These are phyloP conservation scores for Hypercompe scribonia DNA, from an alignment of 2,888 invertebrate species.

Conservation along the genomic window DNA sequence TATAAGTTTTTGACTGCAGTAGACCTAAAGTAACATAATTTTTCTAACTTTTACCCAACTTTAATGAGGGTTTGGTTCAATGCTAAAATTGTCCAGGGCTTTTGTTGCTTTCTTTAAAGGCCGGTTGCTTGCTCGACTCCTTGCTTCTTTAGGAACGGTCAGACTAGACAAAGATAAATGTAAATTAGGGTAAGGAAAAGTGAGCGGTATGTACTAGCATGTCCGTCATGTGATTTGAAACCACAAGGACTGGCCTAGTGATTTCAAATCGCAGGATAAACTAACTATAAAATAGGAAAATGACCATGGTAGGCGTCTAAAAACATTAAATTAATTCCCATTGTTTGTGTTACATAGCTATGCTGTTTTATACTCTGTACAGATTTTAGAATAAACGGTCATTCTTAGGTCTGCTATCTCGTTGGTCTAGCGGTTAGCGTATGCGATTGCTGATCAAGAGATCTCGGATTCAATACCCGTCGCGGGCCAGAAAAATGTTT, in stretches of 20 bases:
- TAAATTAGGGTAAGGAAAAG: background rate
- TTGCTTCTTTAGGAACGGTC: too few species aligned
- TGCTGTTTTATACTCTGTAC: background rate
- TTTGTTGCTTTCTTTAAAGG: background rate
- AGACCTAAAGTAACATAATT: background rate
- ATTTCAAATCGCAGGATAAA: too few species aligned
- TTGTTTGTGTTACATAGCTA: background rate
- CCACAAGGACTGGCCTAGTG: background rate
- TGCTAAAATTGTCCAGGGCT: background rate
- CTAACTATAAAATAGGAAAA: background rate
- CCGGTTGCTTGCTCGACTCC: background rate
- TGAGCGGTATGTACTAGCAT: background rate
- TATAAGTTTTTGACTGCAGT: background rate
- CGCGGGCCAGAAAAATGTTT: too few species aligned
- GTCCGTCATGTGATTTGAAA: background rate
- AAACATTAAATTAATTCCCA: background rate
- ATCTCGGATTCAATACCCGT: too few species aligned
- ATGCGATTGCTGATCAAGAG: too few species aligned
- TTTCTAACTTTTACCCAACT: background rate
- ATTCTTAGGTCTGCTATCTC: background rate
- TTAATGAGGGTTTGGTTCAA: too few species aligned
- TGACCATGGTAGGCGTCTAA: background rate
- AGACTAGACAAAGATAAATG: too few species aligned
- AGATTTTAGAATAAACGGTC: too few species aligned
- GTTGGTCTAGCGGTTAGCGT: background rate